These are phyloP conservation scores for Euschistus heros DNA, from an alignment of 1,140 invertebrate species.

Conservation along the genomic window DNA sequence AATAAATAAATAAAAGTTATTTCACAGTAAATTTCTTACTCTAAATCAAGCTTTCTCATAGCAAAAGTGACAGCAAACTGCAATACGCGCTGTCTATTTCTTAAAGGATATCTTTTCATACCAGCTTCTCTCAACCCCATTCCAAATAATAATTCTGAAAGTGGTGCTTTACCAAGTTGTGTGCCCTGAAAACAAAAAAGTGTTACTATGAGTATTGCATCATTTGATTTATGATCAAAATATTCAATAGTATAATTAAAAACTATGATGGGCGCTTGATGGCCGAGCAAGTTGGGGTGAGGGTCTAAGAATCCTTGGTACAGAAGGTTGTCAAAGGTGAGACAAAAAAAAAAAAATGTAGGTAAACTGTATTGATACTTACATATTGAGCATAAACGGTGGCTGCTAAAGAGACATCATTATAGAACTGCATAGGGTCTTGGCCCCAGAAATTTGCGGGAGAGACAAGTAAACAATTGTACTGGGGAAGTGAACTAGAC, in stretches of 20 bases:
- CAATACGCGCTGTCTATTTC: slow-evolving; percentile 68
- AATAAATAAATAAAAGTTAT: slow-evolving; percentile 12
- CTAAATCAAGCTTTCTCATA: slow-evolving; percentile 63
- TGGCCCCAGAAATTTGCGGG: slow-evolving; percentile 89
- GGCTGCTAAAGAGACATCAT: slow-evolving; percentile 63
- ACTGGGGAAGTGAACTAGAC: slow-evolving; percentile 65
- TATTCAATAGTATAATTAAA: no score
- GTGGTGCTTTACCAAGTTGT: slow-evolving; percentile 66
- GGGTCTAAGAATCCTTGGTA: no score
- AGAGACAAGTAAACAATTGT: slow-evolving; percentile 82
- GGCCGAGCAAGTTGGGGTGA: no score
- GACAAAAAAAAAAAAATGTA: neutral
- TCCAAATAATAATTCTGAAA: slow-evolving; percentile 86
- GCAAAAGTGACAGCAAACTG: slow-evolving; percentile 85
- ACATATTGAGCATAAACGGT: slow-evolving; percentile 77
- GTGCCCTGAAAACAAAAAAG: slow-evolving; percentile 44
- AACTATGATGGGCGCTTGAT: no score
- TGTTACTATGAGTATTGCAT: no score
- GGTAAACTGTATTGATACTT: slow-evolving; percentile 24
- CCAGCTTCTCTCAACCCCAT: slow-evolving; percentile 82
- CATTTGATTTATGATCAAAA: no score
- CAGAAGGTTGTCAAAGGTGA: no score
- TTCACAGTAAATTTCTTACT: slow-evolving; percentile 46
- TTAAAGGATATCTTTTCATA: slow-evolving; percentile 72
- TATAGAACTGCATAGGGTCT: slow-evolving; percentile 60